Evolutionary conservation across 2,797 vertebrate genomes (phyloP).

Genomic region (Phyllotis vaccarum): DNA sequence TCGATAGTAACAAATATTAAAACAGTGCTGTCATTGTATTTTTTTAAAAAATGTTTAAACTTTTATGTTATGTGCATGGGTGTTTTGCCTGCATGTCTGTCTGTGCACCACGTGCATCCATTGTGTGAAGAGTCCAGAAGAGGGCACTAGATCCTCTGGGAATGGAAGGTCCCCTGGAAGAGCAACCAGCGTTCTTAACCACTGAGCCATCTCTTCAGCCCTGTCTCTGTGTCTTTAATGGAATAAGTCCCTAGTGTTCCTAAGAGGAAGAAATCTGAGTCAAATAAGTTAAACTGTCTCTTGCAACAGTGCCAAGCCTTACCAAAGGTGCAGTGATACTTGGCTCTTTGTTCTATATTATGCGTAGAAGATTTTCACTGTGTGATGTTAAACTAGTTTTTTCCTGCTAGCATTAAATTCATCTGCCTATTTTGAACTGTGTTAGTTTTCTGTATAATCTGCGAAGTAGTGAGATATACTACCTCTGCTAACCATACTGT

Average conservation of each 20-base stretch:
- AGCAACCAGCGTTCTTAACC: not conserved
- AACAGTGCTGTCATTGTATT: not conserved
- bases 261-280: slow-evolving; percentile 32
- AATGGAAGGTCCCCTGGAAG: not conserved
- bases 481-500: not conserved
- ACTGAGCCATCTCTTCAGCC: not conserved
- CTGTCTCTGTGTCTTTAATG: not conserved
- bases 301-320: slow-evolving; percentile 13
- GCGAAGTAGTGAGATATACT: not conserved
- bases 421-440: slow-evolving; percentile 40
- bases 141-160: not conserved
- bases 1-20: slow-evolving; percentile 42
- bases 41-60: not conserved
- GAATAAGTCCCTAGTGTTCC: not conserved
- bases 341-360: slow-evolving; percentile 16
- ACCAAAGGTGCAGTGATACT: slow-evolving; percentile 9
- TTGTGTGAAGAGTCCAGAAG: not conserved
- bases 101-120: not conserved
- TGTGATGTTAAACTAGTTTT: slow-evolving; percentile 43
- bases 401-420: slow-evolving; percentile 56
- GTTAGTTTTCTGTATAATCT: slow-evolving; percentile 13
- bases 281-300: not conserved
- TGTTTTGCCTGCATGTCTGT: not conserved
- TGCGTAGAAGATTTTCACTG: slow-evolving; percentile 24
- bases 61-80: not conserved